Conservation (phyloP, 2,888 invertebrate species). For the Caenorhabditis becei region DNA sequence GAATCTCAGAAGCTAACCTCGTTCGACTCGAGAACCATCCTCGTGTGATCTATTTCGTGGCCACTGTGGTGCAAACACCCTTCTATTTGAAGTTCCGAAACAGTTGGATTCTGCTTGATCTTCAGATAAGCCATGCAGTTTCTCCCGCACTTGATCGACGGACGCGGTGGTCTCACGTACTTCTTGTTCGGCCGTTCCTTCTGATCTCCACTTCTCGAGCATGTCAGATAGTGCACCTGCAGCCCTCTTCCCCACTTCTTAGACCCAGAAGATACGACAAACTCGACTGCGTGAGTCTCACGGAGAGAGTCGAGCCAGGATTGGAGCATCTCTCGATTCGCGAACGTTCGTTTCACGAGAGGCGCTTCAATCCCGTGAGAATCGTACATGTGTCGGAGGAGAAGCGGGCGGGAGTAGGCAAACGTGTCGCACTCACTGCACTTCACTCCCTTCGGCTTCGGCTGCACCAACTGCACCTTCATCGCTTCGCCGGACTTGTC, state of each 20-base stretch:
- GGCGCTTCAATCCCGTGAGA: constrained; percentile 71
- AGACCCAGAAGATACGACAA: constrained; percentile 70
- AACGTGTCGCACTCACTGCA: constrained; percentile 71
- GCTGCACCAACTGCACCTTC: constrained; percentile 58
- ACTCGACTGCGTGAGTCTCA: constrained; percentile 68
- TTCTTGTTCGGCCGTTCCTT: constrained; percentile 72
- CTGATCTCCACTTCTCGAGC: constrained; percentile 70
- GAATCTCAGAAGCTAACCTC: constrained; percentile 35
- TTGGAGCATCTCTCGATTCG: constrained; percentile 65
- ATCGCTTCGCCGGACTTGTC: constrained; percentile 46
- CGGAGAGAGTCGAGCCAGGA: constrained; percentile 68
- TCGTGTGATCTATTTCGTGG: constrained; percentile 66
- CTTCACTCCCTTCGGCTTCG: constrained; percentile 63
- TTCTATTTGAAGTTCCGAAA: constrained; percentile 68
- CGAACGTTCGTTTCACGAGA: constrained; percentile 65
- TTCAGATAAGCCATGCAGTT: constrained; percentile 73
- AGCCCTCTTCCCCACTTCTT: constrained; percentile 71
- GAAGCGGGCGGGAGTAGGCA: constrained; percentile 68
- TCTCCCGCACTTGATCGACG: constrained; percentile 70
- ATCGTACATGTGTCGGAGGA: constrained; percentile 69
- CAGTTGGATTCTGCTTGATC: constrained; percentile 71
- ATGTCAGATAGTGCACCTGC: constrained; percentile 69
- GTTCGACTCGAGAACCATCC: constrained; percentile 61
- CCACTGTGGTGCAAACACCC: constrained; percentile 71
- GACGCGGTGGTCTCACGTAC: constrained; percentile 66